A percentile compares a stretch with the other conserved stretches of the same genome.
These are phyloP conservation scores for Castor canadensis DNA, from an alignment of 2,113 vertebrate genomes.

Conservation along the genomic window DNA sequence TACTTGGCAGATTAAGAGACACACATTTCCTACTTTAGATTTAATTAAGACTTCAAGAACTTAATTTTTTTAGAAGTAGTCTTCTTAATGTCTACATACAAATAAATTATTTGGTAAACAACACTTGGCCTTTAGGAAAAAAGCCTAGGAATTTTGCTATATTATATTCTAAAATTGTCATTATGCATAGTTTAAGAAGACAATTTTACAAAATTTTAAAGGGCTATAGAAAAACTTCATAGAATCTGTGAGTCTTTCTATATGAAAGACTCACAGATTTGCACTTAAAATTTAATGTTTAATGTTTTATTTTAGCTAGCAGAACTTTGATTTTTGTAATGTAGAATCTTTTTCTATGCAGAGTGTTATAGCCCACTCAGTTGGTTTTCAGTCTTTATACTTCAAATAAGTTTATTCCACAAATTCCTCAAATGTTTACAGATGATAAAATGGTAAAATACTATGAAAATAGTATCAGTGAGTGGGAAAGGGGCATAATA, in stretches of 20 bases:
- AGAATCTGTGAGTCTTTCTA: no score
- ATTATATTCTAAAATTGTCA: neutral
- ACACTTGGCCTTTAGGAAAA: neutral
- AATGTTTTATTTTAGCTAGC: neutral
- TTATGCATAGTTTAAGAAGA: neutral
- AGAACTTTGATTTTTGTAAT: neutral
- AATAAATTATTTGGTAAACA: conserved; percentile 23
- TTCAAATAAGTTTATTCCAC: neutral
- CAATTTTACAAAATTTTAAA: neutral
- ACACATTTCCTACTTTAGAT: conserved; percentile 34
- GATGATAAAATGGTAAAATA: neutral
- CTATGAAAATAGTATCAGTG: neutral
- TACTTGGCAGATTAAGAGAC: conserved; percentile 68
- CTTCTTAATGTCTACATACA: conserved; percentile 14
- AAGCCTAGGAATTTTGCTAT: neutral
- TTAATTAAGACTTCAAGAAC: conserved; percentile 69
- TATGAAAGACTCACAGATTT: no score
- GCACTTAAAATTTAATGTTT: neutral
- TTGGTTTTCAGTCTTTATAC: neutral
- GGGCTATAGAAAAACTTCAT: neutral
- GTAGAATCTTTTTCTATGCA: no score
- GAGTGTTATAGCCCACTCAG: neutral
- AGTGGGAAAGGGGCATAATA: neutral
- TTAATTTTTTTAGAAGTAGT: conserved; percentile 62
- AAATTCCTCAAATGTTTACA: neutral